Evolutionary conservation across 2,113 vertebrate genomes (phyloP).

Genomic region (Stegostoma tigrinum): DNA sequence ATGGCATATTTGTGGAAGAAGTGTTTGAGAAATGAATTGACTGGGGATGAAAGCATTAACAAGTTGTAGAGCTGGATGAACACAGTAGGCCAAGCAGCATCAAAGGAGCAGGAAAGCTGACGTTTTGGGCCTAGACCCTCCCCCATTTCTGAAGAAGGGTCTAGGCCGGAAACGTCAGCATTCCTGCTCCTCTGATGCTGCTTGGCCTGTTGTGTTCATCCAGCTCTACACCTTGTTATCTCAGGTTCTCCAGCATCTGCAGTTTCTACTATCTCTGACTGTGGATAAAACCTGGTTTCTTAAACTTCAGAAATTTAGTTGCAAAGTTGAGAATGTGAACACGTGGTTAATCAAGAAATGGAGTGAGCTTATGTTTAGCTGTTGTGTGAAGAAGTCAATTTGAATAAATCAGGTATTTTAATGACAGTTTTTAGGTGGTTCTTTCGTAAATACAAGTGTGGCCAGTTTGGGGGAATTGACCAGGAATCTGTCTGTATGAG

Average conservation of each 20-base stretch:
- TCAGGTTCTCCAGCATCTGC: too few relatives aligned
- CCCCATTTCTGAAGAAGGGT: too few relatives aligned
- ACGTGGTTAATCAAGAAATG: neutral
- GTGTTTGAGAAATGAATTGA: neutral
- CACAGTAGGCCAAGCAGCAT: too few relatives aligned
- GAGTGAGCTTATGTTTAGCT: neutral
- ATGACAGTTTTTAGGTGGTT: neutral
- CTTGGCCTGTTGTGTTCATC: too few relatives aligned
- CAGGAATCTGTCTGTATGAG: neutral
- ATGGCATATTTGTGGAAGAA: neutral
- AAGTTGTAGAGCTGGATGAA: too few relatives aligned
- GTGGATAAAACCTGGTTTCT: neutral
- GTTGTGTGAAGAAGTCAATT: neutral
- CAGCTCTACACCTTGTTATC: too few relatives aligned
- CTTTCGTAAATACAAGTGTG: neutral
- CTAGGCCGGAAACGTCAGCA: too few relatives aligned
- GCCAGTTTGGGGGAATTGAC: neutral
- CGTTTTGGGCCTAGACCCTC: too few relatives aligned
- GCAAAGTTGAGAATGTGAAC: neutral
- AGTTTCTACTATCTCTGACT: neutral
- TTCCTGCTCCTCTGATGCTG: too few relatives aligned
- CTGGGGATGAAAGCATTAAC: too few relatives aligned
- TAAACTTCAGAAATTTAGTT: neutral
- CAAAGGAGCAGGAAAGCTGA: too few relatives aligned
- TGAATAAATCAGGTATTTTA: neutral